Conservation (phyloP, 2,113 vertebrate species). For the Morone saxatilis region DNA sequence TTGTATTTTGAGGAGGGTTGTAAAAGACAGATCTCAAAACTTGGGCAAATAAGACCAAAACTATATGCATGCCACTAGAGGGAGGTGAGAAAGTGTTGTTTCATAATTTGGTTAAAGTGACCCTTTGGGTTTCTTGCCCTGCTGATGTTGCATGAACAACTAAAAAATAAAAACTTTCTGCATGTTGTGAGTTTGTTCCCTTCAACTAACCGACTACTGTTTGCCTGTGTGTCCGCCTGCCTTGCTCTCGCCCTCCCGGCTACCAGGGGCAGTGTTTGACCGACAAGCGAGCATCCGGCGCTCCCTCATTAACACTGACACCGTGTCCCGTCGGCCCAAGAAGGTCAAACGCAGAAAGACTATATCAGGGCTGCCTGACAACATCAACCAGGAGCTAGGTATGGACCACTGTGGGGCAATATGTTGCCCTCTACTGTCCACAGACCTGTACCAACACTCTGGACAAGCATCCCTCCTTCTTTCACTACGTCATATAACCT, state of each 20-base stretch:
- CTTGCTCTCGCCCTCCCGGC: conserved; percentile 91
- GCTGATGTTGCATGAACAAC: conserved; percentile 60
- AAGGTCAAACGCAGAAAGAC: conserved; percentile 99
- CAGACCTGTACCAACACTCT: conserved; percentile 64
- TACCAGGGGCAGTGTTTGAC: conserved; percentile 99
- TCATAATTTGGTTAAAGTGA: conserved; percentile 14
- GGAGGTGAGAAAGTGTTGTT: not conserved
- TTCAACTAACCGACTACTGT: conserved; percentile 74
- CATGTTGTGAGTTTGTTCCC: conserved; percentile 70
- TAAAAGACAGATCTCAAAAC: not conserved
- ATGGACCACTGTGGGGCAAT: conserved; percentile 91
- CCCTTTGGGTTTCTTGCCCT: not conserved
- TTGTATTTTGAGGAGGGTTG: too few relatives aligned
- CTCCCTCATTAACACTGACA: conserved; percentile 98
- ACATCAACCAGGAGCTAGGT: conserved; percentile 98
- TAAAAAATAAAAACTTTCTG: conserved; percentile 32
- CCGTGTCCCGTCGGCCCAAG: conserved; percentile 97
- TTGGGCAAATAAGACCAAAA: not conserved
- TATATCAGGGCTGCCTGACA: conserved; percentile 99
- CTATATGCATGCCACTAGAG: not conserved
- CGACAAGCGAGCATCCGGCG: conserved; percentile 98
- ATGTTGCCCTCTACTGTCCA: conserved; percentile 77
- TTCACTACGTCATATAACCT: not conserved
- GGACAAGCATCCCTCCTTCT: conserved; percentile 45
- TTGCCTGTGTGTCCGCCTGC: conserved; percentile 91